These are phyloP conservation scores for Apistogramma diplotaenia DNA, from an alignment of 2,113 vertebrate species.

Conservation along the genomic window DNA sequence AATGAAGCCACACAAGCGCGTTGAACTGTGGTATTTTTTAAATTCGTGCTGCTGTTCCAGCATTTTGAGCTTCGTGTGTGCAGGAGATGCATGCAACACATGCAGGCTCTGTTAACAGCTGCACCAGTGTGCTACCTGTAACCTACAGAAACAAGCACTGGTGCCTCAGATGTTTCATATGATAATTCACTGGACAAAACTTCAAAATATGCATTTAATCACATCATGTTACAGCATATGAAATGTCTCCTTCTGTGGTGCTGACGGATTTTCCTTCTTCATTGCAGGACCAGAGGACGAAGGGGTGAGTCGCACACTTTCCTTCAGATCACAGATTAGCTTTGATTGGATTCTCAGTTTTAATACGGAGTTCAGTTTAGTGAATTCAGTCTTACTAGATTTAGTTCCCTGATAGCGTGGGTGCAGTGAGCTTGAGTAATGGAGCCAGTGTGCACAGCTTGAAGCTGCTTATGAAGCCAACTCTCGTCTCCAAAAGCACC, in stretches of 20 bases:
- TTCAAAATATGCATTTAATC: not conserved
- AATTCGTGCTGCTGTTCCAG: accelerated
- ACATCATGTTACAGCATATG: not conserved
- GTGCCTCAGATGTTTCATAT: too few relatives aligned
- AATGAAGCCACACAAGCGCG: not conserved
- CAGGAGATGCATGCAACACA: not conserved
- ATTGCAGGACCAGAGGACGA: not conserved
- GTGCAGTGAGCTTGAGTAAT: not conserved
- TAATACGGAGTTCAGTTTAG: not conserved
- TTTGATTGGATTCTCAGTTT: not conserved
- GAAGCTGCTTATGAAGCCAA: too few relatives aligned
- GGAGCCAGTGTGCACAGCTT: not conserved
- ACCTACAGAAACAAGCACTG: not conserved
- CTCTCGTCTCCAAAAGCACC: not conserved
- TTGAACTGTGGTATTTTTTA: not conserved
- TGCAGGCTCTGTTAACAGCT: not conserved
- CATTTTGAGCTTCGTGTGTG: not conserved
- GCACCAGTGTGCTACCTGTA: not conserved
- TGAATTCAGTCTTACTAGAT: too few relatives aligned
- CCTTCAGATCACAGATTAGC: not conserved
- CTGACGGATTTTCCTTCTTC: not conserved
- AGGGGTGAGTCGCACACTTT: constrained; percentile 40
- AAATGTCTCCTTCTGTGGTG: not conserved
- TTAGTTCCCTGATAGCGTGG: accelerated
- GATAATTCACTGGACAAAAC: too few relatives aligned